Conservation (phyloP, 2,888 invertebrate genomes). For the Papilio elwesi region DNA sequence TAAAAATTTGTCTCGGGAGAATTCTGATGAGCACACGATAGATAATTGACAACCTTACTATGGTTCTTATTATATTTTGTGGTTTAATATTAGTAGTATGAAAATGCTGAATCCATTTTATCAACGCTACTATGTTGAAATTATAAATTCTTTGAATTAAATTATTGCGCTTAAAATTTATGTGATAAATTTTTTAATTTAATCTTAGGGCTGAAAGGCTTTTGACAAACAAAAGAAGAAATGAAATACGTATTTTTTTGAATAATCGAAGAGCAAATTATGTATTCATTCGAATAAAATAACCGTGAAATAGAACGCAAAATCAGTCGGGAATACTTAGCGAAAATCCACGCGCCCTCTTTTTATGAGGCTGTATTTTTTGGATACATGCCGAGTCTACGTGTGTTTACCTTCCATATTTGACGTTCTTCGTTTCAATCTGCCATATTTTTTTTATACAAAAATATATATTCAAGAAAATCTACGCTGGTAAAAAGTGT, state of each 20-base stretch:
- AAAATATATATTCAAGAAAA: background rate
- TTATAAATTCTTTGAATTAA: no score
- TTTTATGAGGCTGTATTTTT: conserved; percentile 71
- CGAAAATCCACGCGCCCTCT: conserved; percentile 58
- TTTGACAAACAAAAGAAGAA: background rate
- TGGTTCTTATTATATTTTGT: no score
- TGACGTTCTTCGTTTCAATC: conserved; percentile 62
- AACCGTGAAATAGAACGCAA: conserved; percentile 47
- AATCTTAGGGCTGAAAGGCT: no score
- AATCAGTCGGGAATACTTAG: conserved; percentile 61
- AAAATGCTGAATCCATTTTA: no score
- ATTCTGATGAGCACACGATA: no score
- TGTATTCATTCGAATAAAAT: conserved; percentile 55
- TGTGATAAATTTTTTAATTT: no score
- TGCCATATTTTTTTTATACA: conserved; percentile 49
- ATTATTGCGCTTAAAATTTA: no score
- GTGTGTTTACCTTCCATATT: conserved; percentile 65
- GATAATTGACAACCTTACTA: no score
- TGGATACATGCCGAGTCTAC: conserved; percentile 50
- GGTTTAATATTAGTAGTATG: no score
- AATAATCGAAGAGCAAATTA: conserved; percentile 43
- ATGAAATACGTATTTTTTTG: background rate
- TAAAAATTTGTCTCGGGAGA: no score
- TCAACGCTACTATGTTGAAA: no score
- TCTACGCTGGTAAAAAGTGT: background rate